Evolutionary conservation across 2,797 vertebrate genomes (phyloP), one percentile per base, ranked within the genome.

Genomic region (Glossophaga mutica): DNA sequence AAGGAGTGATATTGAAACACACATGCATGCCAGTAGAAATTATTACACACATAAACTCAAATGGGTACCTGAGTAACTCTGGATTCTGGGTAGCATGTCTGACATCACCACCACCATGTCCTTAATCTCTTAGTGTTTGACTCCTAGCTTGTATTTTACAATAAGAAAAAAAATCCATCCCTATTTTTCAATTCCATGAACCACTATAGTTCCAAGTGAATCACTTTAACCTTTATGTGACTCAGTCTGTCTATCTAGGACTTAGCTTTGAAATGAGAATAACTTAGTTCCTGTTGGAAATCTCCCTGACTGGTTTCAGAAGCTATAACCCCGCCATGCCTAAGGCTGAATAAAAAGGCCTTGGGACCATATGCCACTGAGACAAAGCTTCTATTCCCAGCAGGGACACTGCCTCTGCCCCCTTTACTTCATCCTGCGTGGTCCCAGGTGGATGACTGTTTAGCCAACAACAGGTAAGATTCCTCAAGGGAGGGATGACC

Each of bases 61-160:
- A 44, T 37, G 19, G 22, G 37, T 24, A 42, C 29, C 87, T 67
- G 50, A 74, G 59, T 71, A 87, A 78, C 3, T 57, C 84, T 90
- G 70, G 44, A 74, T 95, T 71, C 32, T 73, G 21, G 15, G n/a
- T 85, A 77, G 1, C 0, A 37, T 74, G 68, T 83, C 34, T 90
- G 48, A 44, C 52, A 85, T 52, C 34, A 19, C 42, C 26, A 68
- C 15, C 22, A 18, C 18, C 19, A 76, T 1, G 5, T 88, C 50
- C 48, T 83, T 90, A 71, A 76, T 94, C 68, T 83, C 24, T 46
- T 74, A 67, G 37, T 50, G 12, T 90, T 94, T 79, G 74, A 81
- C 19, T 55, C 65, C 91, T 24, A 77, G n/a, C 21, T 91, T 94
- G 68, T 73, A 22, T 92, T 94, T 90, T 93, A 91, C 7, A 16